Evolutionary conservation across 2,797 vertebrate genomes (phyloP), one percentile per base, ranked within the genome.

Genomic region (Sebastolobus alascanus): DNA sequence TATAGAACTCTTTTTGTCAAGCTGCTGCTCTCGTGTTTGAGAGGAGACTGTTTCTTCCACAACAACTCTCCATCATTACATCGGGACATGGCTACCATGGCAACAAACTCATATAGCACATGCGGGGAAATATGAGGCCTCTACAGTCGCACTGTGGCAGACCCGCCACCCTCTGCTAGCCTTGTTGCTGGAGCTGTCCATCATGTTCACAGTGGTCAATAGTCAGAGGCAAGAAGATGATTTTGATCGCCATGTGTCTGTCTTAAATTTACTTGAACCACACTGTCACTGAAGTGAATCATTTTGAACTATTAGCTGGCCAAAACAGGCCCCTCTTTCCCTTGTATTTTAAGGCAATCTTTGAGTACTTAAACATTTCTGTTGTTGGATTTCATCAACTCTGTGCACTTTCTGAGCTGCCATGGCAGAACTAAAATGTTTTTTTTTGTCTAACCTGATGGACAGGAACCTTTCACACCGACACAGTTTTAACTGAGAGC

Each of bases 41-140:
- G 20, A 52, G 46, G 20, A 52, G 20, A 52, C 46, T 46, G 43
- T 46, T 46, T 52, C 46, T 54, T 68, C 56, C 33, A 31, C 37
- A 59, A 58, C 5, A 55, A 55, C 35, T 67, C 43, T 86, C 56
- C 43, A 64, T 84, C 37, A 79, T 61, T 54, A 59, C 52, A 63
- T 38, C 7, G 0, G 64, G 65, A 82, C 38, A 43, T 29, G 6
- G 73, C 50, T 74, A 20, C 70, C 86, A 65, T 68, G 69, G 73
- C 66, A 68, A 75, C 50, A 60, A 76, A 55, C 1, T 27, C n/a
- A n/a, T 55, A 35, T 3, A 74, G 8, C 60, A 52, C 18, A 54
- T 8, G 2, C 29, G 33, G 33, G 40, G 35, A 55, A 35, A 20
- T 25, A 54, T 12, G 55, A 65, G 31, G 60, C 12, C 35, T 73